Evolutionary conservation across 2,888 invertebrate species (phyloP).

Genomic region (Calameuta filiformis): DNA sequence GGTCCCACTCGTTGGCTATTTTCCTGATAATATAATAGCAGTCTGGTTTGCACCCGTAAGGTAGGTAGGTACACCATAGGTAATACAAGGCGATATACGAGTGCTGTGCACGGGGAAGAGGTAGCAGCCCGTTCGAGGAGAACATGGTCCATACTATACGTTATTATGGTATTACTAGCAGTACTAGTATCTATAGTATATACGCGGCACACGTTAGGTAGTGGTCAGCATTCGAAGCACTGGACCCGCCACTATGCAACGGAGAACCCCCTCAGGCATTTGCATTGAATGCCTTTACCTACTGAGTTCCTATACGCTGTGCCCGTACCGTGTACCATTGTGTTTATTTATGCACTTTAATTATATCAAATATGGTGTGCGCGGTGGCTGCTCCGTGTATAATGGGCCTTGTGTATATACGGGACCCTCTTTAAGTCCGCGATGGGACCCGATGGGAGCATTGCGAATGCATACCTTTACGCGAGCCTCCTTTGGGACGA

Average conservation of each 20-base stretch:
- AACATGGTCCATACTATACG: not conserved
- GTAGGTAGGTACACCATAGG: slow-evolving; percentile 18
- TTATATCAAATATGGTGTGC: slow-evolving; percentile 64
- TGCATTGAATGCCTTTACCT: slow-evolving; percentile 64
- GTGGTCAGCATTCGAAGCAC: slow-evolving; percentile 1
- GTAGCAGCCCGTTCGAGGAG: not conserved
- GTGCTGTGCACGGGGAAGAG: not conserved
- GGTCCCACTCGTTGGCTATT: slow-evolving; percentile 32
- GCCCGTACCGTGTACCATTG: slow-evolving; percentile 61
- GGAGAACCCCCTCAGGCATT: slow-evolving; percentile 46
- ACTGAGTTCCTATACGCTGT: slow-evolving; percentile 36
- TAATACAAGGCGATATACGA: slow-evolving; percentile 5
- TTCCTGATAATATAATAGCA: slow-evolving; percentile 39
- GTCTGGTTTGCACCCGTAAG: slow-evolving; percentile 35
- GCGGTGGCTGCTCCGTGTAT: slow-evolving; percentile 35
- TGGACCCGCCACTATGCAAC: slow-evolving; percentile 19
- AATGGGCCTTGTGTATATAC: slow-evolving; percentile 31
- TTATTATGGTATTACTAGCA: not conserved
- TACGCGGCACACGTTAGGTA: not conserved
- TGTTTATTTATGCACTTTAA: slow-evolving; percentile 65
- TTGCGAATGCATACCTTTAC: not conserved
- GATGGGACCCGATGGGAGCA: slow-evolving; percentile 4
- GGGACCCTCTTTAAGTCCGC: slow-evolving; percentile 21
- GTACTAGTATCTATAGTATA: not conserved
- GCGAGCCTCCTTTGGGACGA: not conserved